Evolutionary conservation across 2,888 invertebrate species (phyloP), one percentile per base, ranked within the genome.

Genomic region (Malachius bipustulatus): DNA sequence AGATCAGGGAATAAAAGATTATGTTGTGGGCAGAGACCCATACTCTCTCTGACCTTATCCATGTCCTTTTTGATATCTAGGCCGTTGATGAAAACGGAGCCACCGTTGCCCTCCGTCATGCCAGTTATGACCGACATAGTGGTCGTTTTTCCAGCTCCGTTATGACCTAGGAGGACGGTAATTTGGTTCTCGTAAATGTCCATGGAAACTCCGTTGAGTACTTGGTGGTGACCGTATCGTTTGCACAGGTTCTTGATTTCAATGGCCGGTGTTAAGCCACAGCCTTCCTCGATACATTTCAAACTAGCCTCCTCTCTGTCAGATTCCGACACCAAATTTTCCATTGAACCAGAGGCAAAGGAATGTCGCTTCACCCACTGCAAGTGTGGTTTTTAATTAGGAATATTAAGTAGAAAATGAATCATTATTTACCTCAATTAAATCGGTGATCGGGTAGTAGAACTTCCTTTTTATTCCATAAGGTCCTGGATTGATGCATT

Each of bases 21-120:
- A 55, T 91, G 81, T 55, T 94, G 90, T 0, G 94, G 90, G 59
- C 94, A 96, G 34, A 90, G 71, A 0, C 94, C 93, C 31, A 96
- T 68, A 41, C 75, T 71, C 40, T 73, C 70, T 24, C 87, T 69
- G 40, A 88, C 79, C 24, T 67, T 63, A 8, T 70, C 62, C 50
- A 78, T 71, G 41, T 85, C 70, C 1, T 64, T 64, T 43, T 69
- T 63, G 10, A 87, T 75, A 59, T 88, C 80, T 47, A 73, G 69
- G 0, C 78, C 82, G 54, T 81, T 72, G 32, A 90, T 72, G 31
- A 61, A 60, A 11, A 88, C 79, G 2, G 68, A 67, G 16, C 91
- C 91, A 6, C 67, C 65, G 0, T 79, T 73, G 2, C 83, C 75
- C 26, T 73, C 69, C 42, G 74, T 70, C 62, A 89, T 71, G 14